Conservation (phyloP, 2,797 vertebrate species). For the Schizopygopsis pylzovi region DNA sequence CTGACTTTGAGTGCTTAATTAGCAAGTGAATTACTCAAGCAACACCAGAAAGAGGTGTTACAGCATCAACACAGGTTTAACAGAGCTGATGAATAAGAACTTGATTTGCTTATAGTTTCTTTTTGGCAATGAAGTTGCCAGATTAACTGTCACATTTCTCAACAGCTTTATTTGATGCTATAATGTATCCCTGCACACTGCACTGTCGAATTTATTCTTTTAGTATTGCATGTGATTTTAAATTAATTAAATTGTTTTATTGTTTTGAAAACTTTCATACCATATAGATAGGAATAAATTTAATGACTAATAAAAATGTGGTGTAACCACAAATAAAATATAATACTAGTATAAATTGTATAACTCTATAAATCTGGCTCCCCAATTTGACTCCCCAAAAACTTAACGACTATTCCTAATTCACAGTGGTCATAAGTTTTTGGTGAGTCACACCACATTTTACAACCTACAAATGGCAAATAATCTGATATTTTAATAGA, state of each 20-base stretch:
- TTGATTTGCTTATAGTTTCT: not conserved
- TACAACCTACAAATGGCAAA: not conserved
- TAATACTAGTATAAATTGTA: not conserved
- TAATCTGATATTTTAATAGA: not conserved
- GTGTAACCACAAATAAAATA: not conserved
- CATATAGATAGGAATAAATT: not conserved
- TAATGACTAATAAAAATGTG: not conserved
- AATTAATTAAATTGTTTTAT: not conserved
- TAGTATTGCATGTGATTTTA: not conserved
- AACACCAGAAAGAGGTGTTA: slow-evolving; percentile 10
- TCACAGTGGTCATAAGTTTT: not conserved
- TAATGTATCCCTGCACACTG: not conserved
- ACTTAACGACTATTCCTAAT: not conserved
- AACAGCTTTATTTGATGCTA: not conserved
- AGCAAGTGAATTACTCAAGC: not conserved
- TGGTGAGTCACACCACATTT: not conserved
- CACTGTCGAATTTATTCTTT: not conserved
- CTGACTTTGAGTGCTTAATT: slow-evolving; percentile 28
- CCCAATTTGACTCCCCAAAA: not conserved
- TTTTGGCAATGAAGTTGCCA: slow-evolving; percentile 1
- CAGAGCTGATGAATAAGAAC: not conserved
- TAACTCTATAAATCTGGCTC: not conserved
- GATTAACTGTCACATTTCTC: not conserved
- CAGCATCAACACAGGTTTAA: not conserved
- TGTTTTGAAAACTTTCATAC: not conserved